A percentile compares a stretch with the other conserved stretches of the same genome.
Evolutionary conservation across 2,888 invertebrate species (phyloP).

Genomic region (Leptopilina drosophilae): DNA sequence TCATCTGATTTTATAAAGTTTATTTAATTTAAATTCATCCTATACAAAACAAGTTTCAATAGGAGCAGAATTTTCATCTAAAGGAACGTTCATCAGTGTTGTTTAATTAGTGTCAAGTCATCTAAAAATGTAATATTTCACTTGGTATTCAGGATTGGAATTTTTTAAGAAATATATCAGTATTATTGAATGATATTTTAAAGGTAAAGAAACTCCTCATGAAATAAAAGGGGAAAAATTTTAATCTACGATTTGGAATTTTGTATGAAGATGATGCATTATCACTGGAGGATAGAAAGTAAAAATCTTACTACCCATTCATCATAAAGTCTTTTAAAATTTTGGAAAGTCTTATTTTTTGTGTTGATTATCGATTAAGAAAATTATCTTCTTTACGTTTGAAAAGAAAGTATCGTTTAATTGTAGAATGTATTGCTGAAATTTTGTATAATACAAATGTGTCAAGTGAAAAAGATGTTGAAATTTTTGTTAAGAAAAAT

Average conservation of each 20-base stretch:
- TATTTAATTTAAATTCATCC: not conserved
- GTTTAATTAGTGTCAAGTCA: not conserved
- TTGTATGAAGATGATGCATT: not conserved
- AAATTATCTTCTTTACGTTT: not conserved
- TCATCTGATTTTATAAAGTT: not conserved
- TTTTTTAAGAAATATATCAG: not conserved
- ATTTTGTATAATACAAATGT: no score
- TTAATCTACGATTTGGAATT: not conserved
- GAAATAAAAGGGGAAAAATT: not conserved
- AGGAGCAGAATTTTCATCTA: not conserved
- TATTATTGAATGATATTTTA: not conserved
- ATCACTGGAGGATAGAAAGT: not conserved
- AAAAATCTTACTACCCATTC: not conserved
- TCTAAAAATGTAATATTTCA: not conserved
- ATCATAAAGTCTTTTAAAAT: not conserved
- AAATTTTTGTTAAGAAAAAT: no score
- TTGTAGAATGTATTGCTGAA: not conserved
- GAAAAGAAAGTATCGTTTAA: not conserved
- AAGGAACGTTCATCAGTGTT: not conserved
- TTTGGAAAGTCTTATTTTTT: not conserved
- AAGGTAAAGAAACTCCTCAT: not conserved
- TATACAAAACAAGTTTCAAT: not conserved
- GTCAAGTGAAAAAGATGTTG: no score
- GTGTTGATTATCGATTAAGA: not conserved
- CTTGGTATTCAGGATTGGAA: not conserved